Base-by-base conservation (phyloP, 2,797 vertebrate genomes). In the Melanotaenia trifasciata region DNA sequence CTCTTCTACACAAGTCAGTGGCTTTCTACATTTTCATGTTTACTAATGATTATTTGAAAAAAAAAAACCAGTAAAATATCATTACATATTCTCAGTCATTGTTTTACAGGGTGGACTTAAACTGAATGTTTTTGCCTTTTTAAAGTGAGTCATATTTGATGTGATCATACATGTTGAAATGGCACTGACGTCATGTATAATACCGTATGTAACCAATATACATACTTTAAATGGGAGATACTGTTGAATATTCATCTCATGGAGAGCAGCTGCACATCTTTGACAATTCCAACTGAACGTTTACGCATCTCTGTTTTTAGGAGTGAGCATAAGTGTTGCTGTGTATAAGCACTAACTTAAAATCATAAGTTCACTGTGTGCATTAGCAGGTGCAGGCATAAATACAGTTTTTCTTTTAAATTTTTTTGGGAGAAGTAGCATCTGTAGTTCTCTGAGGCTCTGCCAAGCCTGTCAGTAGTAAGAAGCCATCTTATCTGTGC, bases 141-240 rank as follows among this genome's bases (percentile, higher is more conserved):
- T 43, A 54, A 73, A 72, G 56, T 13, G 1, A 38, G 5, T 16
- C 8, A 51, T n/a, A 67, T 76, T 58, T 43, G 8, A 73, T 38
- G 43, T 61, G 7, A 53, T 30, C 5, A 38, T 11, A 11, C 38
- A 5, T 5, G 9, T 24, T 66, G 58, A 62, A 3, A 73, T 1
- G 7, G 13, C 33, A 62, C 16, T 8, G 58, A 62, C 24, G 58
- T 20, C 12, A 72, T 70, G 56, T 70, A 26, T 14, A 80, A 24
- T 51, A 54, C 22, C 38, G 51, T 72, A 67, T 43, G 22, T 78
- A 58, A 74, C 30, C 73, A 66, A 64, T 70, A 47, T 61, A 64
- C 75, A n/a, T 75, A 63, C 50, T 59, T 16, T 51, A 51, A 36
- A 64, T 4, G 7, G 24, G 33, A 50, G 43, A 70, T 56, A 53